Base-by-base conservation (phyloP, 2,797 vertebrate genomes). In the Caiman crocodilus region DNA sequence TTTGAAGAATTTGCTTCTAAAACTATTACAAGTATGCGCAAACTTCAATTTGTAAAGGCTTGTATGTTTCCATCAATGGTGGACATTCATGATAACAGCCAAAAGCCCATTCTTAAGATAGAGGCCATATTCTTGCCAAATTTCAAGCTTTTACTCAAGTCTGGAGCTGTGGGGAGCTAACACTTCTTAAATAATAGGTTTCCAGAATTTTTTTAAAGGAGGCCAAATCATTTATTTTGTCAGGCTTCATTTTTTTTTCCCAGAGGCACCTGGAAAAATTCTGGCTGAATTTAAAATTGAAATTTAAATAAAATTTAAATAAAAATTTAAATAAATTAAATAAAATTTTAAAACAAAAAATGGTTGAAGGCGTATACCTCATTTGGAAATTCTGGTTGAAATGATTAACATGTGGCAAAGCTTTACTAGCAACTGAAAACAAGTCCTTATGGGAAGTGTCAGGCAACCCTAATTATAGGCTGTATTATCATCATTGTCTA, bases 331-430 rank as follows among this genome's bases (percentile, higher is more conserved):
- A n/a, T n/a, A n/a, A n/a, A n/a, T n/a, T n/a, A n/a, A n/a, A n/a
- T n/a, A n/a, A n/a, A n/a, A n/a, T n/a, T n/a, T n/a, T n/a, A n/a
- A 76, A 56, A 61, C 76, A 28, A 3, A 4, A 64, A 0, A 0
- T 61, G 14, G 82, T 50, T 71, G 42, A 59, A 59, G 88, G 56
- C 59, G 88, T 82, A 83, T 0, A 0, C 0, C 0, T 28, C 73
- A 12, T 30, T 85, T 61, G 65, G 28, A 88, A 78, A 74, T 74
- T 79, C 74, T 8, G 42, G 65, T 20, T 75, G 42, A 74, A 5
- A 32, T 57, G 61, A 56, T 83, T 59, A 20, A 80, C 67, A 30
- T 1, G 0, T 17, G 11, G 9, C 61, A 26, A 76, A 84, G 8
- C 14, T 75, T 79, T 50, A n/a, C 69, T 60, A 91, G 82, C 56